Evolutionary conservation across 2,797 vertebrate species (phyloP).

Genomic region (Heterohyrax brucei): DNA sequence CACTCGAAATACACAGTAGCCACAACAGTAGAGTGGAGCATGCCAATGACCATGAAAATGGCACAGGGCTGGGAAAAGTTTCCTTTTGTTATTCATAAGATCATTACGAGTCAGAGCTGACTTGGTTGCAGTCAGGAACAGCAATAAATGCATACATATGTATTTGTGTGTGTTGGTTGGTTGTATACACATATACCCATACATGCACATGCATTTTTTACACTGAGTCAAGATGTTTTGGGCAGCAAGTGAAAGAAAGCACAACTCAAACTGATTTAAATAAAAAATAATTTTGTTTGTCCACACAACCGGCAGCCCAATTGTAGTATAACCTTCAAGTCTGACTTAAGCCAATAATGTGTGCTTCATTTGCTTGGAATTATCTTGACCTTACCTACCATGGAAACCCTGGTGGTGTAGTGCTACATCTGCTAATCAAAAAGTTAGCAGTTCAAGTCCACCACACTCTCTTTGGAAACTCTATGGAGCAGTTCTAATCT

Average conservation of each 20-base stretch:
- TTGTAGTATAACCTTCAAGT: conserved; percentile 42
- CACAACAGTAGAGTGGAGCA: background rate
- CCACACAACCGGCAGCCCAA: background rate
- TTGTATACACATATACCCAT: background rate
- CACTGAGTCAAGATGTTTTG: conserved; percentile 39
- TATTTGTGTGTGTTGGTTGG: background rate
- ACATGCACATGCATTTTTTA: background rate
- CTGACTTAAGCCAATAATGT: conserved; percentile 21
- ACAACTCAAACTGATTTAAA: conserved; percentile 52
- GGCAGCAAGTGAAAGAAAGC: background rate
- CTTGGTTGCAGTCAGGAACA: background rate
- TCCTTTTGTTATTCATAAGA: background rate
- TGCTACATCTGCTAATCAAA: no score
- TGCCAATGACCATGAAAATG: background rate
- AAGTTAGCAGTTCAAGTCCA: no score
- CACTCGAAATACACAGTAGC: background rate
- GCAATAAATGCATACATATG: background rate
- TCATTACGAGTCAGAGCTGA: background rate
- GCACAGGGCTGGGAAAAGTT: background rate
- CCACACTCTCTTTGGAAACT: no score
- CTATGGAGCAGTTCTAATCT: no score
- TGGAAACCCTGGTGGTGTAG: no score
- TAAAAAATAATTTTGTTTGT: conserved; percentile 46
- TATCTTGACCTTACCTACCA: background rate
- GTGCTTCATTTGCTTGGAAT: conserved; percentile 59